Conservation (phyloP, 2,888 invertebrate species). For the Meandrusa payeni region DNA sequence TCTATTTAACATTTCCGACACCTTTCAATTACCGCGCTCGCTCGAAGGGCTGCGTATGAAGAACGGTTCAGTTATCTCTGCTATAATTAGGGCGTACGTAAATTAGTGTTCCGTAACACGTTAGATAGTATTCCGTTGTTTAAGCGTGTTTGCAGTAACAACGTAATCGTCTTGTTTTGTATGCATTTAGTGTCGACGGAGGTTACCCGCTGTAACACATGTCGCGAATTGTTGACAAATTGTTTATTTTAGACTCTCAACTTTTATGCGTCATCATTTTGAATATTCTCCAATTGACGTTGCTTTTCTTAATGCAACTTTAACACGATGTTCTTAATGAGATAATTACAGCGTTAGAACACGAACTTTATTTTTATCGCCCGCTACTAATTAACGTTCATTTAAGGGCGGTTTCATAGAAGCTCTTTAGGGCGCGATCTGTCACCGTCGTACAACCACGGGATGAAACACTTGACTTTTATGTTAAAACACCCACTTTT, state of each 20-base stretch:
- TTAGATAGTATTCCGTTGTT: conserved; percentile 34
- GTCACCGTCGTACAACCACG: conserved; percentile 38
- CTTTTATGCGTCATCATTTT: conserved; percentile 60
- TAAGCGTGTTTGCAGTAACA: conserved; percentile 28
- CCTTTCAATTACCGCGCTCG: conserved; percentile 22
- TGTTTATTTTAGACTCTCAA: conserved; percentile 65
- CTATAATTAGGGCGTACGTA: conserved; percentile 24
- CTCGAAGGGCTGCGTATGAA: conserved; percentile 21
- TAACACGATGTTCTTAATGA: conserved; percentile 7
- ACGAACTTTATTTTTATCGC: conserved; percentile 26
- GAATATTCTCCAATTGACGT: conserved; percentile 39
- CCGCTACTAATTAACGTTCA: conserved; percentile 32
- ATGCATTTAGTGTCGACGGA: conserved; percentile 36
- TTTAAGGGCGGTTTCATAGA: conserved; percentile 29
- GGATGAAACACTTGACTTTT: conserved; percentile 39
- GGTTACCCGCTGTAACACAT: conserved; percentile 49
- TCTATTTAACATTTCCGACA: conserved; percentile 10
- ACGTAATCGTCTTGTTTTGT: conserved; percentile 29
- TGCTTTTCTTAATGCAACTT: conserved; percentile 20
- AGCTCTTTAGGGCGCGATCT: conserved; percentile 32
- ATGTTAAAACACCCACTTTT: conserved; percentile 41
- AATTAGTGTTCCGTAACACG: conserved; percentile 29
- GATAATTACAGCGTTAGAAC: conserved; percentile 21
- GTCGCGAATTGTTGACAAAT: conserved; percentile 66
- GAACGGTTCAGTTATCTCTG: conserved; percentile 24